A percentile compares a stretch with the other conserved stretches of the same genome.
These are phyloP conservation scores for Zoanthus sociatus DNA, from an alignment of 92 coral and sea anemone genomes.

Conservation along the genomic window DNA sequence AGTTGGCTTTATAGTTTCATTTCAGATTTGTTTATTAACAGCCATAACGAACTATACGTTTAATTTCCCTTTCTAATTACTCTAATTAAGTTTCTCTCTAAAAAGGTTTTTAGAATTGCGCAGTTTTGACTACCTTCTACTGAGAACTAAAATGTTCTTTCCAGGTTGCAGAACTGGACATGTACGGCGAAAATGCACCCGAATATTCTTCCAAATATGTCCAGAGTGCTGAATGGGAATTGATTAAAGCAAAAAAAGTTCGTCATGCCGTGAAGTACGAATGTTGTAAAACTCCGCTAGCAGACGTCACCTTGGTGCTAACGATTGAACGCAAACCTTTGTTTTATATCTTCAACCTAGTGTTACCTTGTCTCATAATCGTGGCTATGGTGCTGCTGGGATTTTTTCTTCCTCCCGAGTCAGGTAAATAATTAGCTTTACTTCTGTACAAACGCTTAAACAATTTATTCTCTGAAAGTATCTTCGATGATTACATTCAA, in stretches of 20 bases:
- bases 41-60: too few relatives aligned
- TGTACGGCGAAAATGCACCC: constrained; percentile 5
- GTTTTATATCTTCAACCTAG: constrained; percentile 55
- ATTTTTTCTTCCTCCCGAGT: constrained; percentile 64
- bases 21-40: too few relatives aligned
- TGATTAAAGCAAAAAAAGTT: constrained; percentile 9
- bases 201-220: constrained; percentile 9
- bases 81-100: too few relatives aligned
- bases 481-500: too few relatives aligned
- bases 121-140: neutral
- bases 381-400: constrained; percentile 53
- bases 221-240: constrained; percentile 58
- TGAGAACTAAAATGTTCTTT: neutral
- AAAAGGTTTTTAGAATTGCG: too few relatives aligned
- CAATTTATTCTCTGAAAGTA: too few relatives aligned
- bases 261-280: constrained; percentile 29
- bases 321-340: constrained; percentile 40
- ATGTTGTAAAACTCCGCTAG: constrained; percentile 42
- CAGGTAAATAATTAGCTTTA: constrained; percentile 36
- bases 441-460: too few relatives aligned
- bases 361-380: constrained; percentile 49
- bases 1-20: neutral
- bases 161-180: constrained; percentile 8
- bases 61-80: too few relatives aligned
- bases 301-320: constrained; percentile 42